Percentiles rank a stretch among this genome's conserved stretches.
These are phyloP conservation scores for Scaeva pyrastri DNA, from an alignment of 2,888 invertebrate genomes.

Conservation along the genomic window DNA sequence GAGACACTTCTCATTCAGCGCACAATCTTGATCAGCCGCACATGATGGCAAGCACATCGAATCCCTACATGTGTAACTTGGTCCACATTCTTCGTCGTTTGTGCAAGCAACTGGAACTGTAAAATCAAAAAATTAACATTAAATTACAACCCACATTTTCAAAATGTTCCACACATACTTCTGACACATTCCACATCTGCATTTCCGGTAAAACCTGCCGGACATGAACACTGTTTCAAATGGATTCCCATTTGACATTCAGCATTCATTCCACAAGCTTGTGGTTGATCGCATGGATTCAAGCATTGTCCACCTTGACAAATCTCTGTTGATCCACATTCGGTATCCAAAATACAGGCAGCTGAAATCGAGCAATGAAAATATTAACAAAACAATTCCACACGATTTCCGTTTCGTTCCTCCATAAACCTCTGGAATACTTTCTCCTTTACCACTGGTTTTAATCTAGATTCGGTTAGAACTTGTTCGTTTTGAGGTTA, in stretches of 20 bases:
- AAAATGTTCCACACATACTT: slow-evolving; percentile 85
- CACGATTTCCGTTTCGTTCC: slow-evolving; percentile 10
- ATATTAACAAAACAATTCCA: slow-evolving; percentile 22
- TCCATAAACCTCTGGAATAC: slow-evolving; percentile 71
- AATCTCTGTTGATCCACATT: slow-evolving; percentile 91
- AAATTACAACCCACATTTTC: neutral
- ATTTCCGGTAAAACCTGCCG: slow-evolving; percentile 93
- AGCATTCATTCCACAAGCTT: slow-evolving; percentile 93
- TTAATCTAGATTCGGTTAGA: slow-evolving; percentile 59
- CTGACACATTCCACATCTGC: slow-evolving; percentile 93
- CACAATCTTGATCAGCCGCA: slow-evolving; percentile 91
- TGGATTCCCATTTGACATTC: slow-evolving; percentile 90
- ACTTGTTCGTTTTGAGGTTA: slow-evolving; percentile 60
- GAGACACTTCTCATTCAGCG: slow-evolving; percentile 94
- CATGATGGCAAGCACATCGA: slow-evolving; percentile 93
- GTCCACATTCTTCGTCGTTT: slow-evolving; percentile 88
- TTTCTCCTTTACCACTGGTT: slow-evolving; percentile 69
- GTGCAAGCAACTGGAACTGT: slow-evolving; percentile 91
- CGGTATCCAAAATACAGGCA: slow-evolving; percentile 90
- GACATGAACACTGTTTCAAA: slow-evolving; percentile 92
- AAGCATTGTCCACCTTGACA: slow-evolving; percentile 93
- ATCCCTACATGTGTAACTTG: slow-evolving; percentile 90
- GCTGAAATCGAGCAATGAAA: slow-evolving; percentile 84
- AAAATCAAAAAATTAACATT: slow-evolving; percentile 70
- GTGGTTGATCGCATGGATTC: slow-evolving; percentile 90